Conservation (phyloP, 1,140 invertebrate species). For the Lepidurus apus region DNA sequence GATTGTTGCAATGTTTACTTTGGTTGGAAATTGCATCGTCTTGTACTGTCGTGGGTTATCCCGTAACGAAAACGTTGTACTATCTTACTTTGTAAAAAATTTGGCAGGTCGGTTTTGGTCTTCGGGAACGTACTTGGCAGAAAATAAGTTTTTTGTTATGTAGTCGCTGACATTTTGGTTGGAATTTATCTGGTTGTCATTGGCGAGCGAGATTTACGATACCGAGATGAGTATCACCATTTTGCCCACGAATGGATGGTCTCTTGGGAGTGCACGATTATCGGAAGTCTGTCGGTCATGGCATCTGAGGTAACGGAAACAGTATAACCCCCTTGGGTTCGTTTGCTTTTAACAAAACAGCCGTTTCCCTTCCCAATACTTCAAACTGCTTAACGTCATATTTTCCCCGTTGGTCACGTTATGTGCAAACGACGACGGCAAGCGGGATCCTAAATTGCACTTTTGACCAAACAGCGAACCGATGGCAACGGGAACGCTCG, state of each 20-base stretch:
- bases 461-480: no score
- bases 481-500: no score
- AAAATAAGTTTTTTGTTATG: constrained; percentile 33
- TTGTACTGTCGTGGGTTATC: constrained; percentile 54
- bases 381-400: no score
- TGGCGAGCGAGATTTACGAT: constrained; percentile 59
- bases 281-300: constrained; percentile 60
- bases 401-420: no score
- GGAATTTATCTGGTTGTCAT: constrained; percentile 69
- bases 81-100: constrained; percentile 60
- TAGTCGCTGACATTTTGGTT: constrained; percentile 71
- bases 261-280: constrained; percentile 58
- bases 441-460: no score
- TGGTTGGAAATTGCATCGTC: constrained; percentile 61
- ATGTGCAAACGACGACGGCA: no score
- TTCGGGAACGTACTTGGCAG: background rate
- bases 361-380: no score
- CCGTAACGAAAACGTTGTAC: constrained; percentile 43
- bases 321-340: no score
- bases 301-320: constrained; percentile 56
- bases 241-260: constrained; percentile 61
- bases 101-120: constrained; percentile 53
- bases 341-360: background rate
- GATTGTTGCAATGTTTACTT: constrained; percentile 63
- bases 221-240: constrained; percentile 57